Evolutionary conservation across 1,140 invertebrate genomes (phyloP).

Genomic region (Hyposmocoma kahamanoa): DNA sequence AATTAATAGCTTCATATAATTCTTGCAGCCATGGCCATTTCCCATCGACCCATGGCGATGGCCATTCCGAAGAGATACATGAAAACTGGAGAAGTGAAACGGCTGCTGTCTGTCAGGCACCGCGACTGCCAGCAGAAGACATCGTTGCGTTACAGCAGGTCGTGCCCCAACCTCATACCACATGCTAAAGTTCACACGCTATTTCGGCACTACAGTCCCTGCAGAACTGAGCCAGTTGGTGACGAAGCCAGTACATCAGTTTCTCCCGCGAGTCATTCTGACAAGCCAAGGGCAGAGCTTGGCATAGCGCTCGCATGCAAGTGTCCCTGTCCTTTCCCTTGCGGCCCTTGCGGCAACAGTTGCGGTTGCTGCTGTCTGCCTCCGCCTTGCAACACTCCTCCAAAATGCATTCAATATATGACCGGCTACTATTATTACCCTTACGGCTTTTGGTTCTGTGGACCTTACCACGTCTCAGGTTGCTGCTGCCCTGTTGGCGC

Average conservation of each 20-base stretch:
- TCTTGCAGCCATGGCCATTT: conserved; percentile 29
- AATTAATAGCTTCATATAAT: conserved; percentile 23
- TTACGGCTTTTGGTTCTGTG: conserved; percentile 41
- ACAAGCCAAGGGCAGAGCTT: neutral
- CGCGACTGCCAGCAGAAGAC: conserved; percentile 1
- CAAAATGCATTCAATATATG: conserved; percentile 33
- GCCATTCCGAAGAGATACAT: conserved; percentile 6
- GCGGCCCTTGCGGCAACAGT: neutral
- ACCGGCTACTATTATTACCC: conserved; percentile 47
- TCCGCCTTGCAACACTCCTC: conserved; percentile 26
- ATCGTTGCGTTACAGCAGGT: conserved; percentile 19
- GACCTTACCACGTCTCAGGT: conserved; percentile 15
- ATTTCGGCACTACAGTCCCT: conserved; percentile 10
- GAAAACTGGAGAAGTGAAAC: conserved; percentile 16
- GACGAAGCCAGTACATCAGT: neutral
- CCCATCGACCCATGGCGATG: conserved; percentile 13
- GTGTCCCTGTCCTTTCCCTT: conserved; percentile 4
- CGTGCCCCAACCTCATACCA: conserved; percentile 26
- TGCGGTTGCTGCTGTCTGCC: conserved; percentile 17
- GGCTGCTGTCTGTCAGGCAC: conserved; percentile 6
- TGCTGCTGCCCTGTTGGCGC: neutral
- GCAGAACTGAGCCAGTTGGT: conserved; percentile 10
- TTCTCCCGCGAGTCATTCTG: neutral
- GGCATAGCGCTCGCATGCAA: too few species aligned
- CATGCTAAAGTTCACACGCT: conserved; percentile 1